These are phyloP conservation scores for Cryptus armator DNA, from an alignment of 2,888 invertebrate species.

Conservation along the genomic window DNA sequence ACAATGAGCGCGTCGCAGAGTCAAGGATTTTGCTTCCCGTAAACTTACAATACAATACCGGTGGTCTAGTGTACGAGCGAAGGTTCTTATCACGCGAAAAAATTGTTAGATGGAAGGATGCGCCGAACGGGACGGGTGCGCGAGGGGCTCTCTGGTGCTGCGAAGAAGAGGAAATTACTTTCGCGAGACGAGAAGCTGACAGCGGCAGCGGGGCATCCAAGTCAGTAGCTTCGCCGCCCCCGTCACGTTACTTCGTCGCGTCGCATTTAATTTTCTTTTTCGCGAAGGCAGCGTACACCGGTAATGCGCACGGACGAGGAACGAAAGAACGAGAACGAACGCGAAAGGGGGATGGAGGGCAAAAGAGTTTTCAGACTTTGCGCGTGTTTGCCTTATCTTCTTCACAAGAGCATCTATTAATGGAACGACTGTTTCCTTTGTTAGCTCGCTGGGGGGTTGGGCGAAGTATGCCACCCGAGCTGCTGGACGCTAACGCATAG, in stretches of 20 bases:
- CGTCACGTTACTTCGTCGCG: slow-evolving; percentile 50
- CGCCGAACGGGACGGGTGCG: slow-evolving; percentile 38
- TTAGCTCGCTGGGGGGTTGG: slow-evolving; percentile 28
- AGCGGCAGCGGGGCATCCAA: slow-evolving; percentile 53
- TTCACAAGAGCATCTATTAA: slow-evolving; percentile 65
- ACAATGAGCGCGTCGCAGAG: too few species aligned
- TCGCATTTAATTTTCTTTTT: slow-evolving; percentile 65
- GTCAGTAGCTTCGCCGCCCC: slow-evolving; percentile 28
- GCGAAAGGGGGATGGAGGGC: slow-evolving; percentile 6
- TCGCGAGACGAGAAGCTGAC: slow-evolving; percentile 68
- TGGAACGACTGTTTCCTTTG: slow-evolving; percentile 68
- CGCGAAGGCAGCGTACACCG: not conserved
- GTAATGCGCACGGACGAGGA: slow-evolving; percentile 18
- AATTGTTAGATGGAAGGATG: slow-evolving; percentile 53
- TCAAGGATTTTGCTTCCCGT: too few species aligned
- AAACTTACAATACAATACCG: too few species aligned
- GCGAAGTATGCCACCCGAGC: slow-evolving; percentile 50
- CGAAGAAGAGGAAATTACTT: slow-evolving; percentile 67
- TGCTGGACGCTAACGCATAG: slow-evolving; percentile 13
- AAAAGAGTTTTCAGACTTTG: slow-evolving; percentile 37
- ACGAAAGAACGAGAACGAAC: slow-evolving; percentile 2
- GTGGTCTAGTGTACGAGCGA: slow-evolving; percentile 31
- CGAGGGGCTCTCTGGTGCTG: not conserved
- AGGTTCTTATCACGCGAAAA: slow-evolving; percentile 63
- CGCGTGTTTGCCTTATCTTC: slow-evolving; percentile 42